phyloP scores from a whole-genome alignment of 2,113 vertebrate genomes.

The Paedocypris sp. region DNA sequence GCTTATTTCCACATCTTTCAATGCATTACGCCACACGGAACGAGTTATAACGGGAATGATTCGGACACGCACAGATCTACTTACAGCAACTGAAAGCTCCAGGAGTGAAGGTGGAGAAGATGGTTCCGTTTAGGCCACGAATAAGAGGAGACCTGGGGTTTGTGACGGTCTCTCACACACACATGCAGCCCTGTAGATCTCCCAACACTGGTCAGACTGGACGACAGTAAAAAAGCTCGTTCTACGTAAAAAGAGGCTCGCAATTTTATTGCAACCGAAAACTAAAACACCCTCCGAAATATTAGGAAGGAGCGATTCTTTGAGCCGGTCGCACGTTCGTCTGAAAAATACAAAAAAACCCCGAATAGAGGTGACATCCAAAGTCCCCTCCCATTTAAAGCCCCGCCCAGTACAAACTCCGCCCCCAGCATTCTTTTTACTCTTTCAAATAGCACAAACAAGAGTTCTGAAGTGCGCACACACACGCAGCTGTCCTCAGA shows the following conservation, averaged over 20 bases:
- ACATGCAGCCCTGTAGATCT: conserved; percentile 42
- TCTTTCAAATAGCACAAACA: conserved; percentile 8
- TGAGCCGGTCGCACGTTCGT: conserved; percentile 26
- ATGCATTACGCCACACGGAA: conserved; percentile 29
- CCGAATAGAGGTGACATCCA: conserved; percentile 10
- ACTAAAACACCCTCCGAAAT: conserved; percentile 20
- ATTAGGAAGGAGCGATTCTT: not conserved
- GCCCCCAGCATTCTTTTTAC: not conserved
- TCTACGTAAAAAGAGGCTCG: conserved; percentile 19
- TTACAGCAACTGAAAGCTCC: conserved; percentile 49
- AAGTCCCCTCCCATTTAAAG: conserved; percentile 29
- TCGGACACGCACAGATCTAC: conserved; percentile 39
- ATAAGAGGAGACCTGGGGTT: conserved; percentile 39
- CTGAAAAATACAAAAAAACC: conserved; percentile 7
- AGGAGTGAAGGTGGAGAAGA: conserved; percentile 23
- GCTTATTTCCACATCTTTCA: conserved; percentile 35
- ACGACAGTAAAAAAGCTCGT: conserved; percentile 34
- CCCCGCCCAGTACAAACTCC: conserved; percentile 2
- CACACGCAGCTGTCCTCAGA: conserved; percentile 41
- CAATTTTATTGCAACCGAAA: conserved; percentile 15
- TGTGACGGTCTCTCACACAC: conserved; percentile 31
- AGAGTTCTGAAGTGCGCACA: conserved; percentile 23
- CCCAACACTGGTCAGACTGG: conserved; percentile 38
- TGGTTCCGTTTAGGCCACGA: conserved; percentile 37
- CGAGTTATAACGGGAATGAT: conserved; percentile 35